phyloP scores from a whole-genome alignment of 2,888 invertebrate genomes.

The Molorchus minor region DNA sequence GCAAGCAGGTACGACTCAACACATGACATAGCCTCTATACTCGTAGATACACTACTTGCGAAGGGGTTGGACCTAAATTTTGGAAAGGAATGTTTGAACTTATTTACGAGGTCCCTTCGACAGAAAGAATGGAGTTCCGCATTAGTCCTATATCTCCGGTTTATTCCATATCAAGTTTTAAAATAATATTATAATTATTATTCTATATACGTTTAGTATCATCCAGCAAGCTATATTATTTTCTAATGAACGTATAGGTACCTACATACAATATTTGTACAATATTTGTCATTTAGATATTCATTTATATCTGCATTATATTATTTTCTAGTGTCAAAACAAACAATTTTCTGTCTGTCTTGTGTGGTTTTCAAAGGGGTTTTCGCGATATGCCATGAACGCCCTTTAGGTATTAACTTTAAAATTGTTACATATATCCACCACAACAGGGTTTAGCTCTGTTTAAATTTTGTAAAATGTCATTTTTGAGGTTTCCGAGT shows the following conservation, averaged over 20 bases:
- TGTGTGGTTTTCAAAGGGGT: too few relatives aligned
- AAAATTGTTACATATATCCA: too few relatives aligned
- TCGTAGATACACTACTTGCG: conserved; percentile 18
- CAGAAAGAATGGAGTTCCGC: conserved; percentile 40
- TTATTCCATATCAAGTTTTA: not conserved
- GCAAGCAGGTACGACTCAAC: too few relatives aligned
- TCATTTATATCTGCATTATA: not conserved
- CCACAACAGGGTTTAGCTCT: too few relatives aligned
- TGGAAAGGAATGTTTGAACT: conserved; percentile 43
- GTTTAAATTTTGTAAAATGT: too few relatives aligned
- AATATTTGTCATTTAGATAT: not conserved
- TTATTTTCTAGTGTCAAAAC: not conserved
- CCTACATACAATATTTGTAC: not conserved
- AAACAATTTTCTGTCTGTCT: too few relatives aligned
- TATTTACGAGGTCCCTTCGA: conserved; percentile 33
- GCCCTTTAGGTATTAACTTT: too few relatives aligned
- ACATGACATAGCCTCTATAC: too few relatives aligned
- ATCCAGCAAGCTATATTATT: too few relatives aligned
- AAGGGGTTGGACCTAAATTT: conserved; percentile 47
- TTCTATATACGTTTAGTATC: not conserved
- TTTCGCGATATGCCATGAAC: too few relatives aligned
- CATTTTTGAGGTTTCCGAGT: too few relatives aligned
- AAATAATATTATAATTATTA: not conserved
- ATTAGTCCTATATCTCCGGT: conserved; percentile 19
- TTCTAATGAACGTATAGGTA: too few relatives aligned